Evolutionary conservation across 2,113 vertebrate species (phyloP).

Genomic region (Cyanocitta stelleri): DNA sequence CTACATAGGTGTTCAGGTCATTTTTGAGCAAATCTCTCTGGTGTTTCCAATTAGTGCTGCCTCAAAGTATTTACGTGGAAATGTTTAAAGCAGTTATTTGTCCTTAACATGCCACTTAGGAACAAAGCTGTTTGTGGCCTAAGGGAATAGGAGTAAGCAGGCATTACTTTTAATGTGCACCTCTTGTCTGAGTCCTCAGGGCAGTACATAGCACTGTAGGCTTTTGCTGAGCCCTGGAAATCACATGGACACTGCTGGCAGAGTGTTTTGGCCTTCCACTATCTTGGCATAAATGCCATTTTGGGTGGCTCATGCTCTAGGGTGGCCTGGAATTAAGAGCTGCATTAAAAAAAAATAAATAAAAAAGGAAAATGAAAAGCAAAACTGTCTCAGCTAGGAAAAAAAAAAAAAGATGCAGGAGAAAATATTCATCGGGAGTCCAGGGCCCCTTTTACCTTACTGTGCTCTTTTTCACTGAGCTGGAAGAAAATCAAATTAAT

Average conservation of each 20-base stretch:
- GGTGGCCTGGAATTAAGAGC: neutral
- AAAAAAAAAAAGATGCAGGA: neutral
- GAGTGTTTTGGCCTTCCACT: neutral
- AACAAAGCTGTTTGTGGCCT: neutral
- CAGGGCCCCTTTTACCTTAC: neutral
- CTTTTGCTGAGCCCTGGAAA: neutral
- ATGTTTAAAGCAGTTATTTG: neutral
- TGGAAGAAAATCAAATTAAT: conserved; percentile 6
- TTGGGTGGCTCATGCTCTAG: neutral
- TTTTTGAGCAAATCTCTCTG: neutral
- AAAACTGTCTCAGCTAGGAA: neutral
- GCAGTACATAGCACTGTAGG: too few species aligned
- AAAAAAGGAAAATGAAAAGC: neutral
- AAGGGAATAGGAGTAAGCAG: neutral
- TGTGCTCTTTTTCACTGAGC: neutral
- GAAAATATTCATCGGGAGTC: neutral
- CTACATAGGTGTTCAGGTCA: neutral
- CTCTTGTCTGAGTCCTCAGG: fast-evolving
- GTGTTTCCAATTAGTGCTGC: neutral
- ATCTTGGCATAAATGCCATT: neutral
- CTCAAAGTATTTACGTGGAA: neutral
- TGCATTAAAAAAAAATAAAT: neutral
- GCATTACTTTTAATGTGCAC: neutral
- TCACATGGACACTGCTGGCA: neutral
- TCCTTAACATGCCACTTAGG: neutral